Base-by-base conservation (phyloP, 2,888 invertebrate species). In the Leucophora obtusa region DNA sequence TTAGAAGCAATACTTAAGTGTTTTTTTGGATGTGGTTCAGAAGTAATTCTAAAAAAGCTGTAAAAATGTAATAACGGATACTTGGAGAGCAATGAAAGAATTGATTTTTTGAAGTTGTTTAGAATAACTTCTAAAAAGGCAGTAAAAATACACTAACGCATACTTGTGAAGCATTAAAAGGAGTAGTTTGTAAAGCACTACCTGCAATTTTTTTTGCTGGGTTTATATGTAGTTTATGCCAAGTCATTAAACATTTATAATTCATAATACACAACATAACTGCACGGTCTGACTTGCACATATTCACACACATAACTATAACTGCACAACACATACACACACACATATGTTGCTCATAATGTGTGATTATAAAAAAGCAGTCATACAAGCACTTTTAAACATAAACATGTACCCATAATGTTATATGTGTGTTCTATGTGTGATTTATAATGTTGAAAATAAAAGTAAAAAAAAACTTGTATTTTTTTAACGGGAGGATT, bases 191-290 rank as follows among this genome's bases (percentile, higher is more conserved):
- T n/a, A n/a, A n/a, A n/a, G n/a, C n/a, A n/a, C n/a, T n/a, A n/a
- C n/a, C n/a, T n/a, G n/a, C n/a, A n/a, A n/a, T n/a, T n/a, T n/a
- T n/a, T n/a, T n/a, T n/a, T n/a, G n/a, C n/a, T n/a, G n/a, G n/a
- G 43, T 53, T 59, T 65, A 47, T 28, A 77, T 60, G 50, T 51
- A 70, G 59, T 76, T 80, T 76, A 69, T 73, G 80, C 50, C 76
- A 80, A 76, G 72, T 73, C 69, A 80, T 80, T 76, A 76, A 80
- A 69, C 68, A 80, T 80, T 76, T 80, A 80, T 80, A 80, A 80
- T 69, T 80, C 80, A 63, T 72, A 80, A 80, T 76, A 80, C 17
- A 59, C 58, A 65, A 65, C 60, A 38, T n/a, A 15, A 33, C 15
- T 35, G 8, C 10, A 35, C n/a, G n/a, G n/a, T n/a, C n/a, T n/a